Evolutionary conservation across 2,888 invertebrate genomes (phyloP).

Genomic region (Proisotoma minuta): DNA sequence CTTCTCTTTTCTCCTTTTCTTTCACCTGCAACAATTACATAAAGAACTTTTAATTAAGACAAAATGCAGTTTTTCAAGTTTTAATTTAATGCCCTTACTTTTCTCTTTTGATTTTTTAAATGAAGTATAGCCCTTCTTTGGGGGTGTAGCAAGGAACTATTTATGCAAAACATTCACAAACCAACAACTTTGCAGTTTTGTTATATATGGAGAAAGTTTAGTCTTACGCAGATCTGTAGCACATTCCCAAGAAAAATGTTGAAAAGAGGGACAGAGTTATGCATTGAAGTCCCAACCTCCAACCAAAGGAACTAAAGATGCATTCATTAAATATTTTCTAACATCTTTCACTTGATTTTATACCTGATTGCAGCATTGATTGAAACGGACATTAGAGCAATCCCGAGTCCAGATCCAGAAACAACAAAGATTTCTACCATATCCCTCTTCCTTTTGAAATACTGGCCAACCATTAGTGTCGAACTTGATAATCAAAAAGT

Average conservation of each 20-base stretch:
- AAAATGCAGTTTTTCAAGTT: too few relatives aligned
- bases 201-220: neutral
- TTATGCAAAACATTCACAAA: too few relatives aligned
- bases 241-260: conserved; percentile 78
- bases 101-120: conserved; percentile 79
- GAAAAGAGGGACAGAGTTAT: conserved; percentile 80
- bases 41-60: too few relatives aligned
- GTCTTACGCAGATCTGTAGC: conserved; percentile 65
- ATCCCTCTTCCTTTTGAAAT: conserved; percentile 78
- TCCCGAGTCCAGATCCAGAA: conserved; percentile 65
- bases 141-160: conserved; percentile 78
- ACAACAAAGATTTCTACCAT: conserved; percentile 83
- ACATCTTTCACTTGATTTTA: neutral
- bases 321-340: neutral
- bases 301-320: conserved; percentile 64
- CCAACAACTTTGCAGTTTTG: neutral
- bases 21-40: conserved; percentile 52
- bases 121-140: conserved; percentile 80
- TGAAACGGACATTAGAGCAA: conserved; percentile 30
- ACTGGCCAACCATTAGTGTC: conserved; percentile 83
- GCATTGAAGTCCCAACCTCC: conserved; percentile 78
- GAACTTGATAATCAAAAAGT: too few relatives aligned
- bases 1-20: conserved; percentile 70
- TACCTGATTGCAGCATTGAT: conserved; percentile 34
- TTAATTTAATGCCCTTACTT: conserved; percentile 54